Evolutionary conservation across 2,797 vertebrate genomes (phyloP).

Genomic region (Sebastes itinus): DNA sequence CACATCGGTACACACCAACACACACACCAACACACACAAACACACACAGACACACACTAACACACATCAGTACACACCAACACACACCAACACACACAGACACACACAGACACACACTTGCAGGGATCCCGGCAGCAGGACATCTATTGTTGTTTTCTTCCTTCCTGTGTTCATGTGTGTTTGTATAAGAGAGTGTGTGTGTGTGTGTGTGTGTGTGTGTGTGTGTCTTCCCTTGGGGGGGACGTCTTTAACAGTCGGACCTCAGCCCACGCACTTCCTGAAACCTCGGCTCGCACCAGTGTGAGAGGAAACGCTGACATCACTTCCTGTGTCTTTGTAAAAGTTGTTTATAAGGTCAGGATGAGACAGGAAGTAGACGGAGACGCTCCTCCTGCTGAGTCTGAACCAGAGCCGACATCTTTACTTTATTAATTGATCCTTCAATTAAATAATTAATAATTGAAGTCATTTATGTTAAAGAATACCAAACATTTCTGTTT

Average conservation of each 20-base stretch:
- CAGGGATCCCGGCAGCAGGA: conserved; percentile 36
- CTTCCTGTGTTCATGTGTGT: conserved; percentile 28
- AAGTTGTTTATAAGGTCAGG: neutral
- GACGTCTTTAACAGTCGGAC: conserved; percentile 10
- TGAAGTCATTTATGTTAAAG: too few species aligned
- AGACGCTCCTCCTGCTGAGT: conserved; percentile 7
- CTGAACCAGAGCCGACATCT: neutral
- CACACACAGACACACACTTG: neutral
- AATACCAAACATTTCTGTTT: too few species aligned
- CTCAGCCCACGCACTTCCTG: conserved; percentile 56
- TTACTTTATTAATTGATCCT: neutral
- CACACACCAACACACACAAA: too few species aligned
- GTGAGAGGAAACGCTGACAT: conserved; percentile 36
- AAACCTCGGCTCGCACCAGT: neutral
- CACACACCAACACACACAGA: neutral
- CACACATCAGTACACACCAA: neutral
- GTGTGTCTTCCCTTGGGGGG: conserved; percentile 35
- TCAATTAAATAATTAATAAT: too few species aligned
- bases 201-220: neutral
- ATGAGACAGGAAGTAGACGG: conserved; percentile 22
- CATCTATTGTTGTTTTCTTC: conserved; percentile 66
- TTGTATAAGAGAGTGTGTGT: neutral
- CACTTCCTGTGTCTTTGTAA: conserved; percentile 36
- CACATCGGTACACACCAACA: too few species aligned
- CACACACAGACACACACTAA: too few species aligned